Evolutionary conservation across 2,113 vertebrate genomes (phyloP).

Genomic region (Telmatochromis bifrenatus): DNA sequence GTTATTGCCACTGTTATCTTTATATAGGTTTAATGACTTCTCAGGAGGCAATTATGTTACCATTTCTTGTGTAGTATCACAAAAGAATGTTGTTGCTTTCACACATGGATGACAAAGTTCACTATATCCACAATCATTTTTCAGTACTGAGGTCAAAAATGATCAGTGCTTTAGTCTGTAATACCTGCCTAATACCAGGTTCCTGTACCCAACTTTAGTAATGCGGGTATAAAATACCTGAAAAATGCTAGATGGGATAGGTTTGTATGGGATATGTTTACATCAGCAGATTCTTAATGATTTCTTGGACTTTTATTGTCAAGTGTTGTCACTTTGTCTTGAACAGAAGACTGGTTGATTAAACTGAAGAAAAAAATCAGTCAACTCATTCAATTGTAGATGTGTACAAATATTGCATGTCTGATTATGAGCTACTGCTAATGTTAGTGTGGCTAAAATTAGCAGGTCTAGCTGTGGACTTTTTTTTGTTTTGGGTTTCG

Average conservation of each 20-base stretch:
- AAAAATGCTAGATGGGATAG: background rate
- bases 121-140: background rate
- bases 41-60: background rate
- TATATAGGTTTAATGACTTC: background rate
- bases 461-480: background rate
- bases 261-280: background rate
- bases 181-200: background rate
- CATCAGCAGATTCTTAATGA: background rate
- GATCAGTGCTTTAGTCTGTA: background rate
- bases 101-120: background rate
- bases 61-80: background rate
- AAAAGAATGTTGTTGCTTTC: background rate
- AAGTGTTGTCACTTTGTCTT: background rate
- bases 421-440: background rate
- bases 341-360: background rate
- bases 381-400: background rate
- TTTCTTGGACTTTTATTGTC: background rate
- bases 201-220: too few species aligned
- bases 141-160: background rate
- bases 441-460: background rate
- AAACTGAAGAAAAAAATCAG: background rate
- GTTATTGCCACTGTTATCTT: background rate
- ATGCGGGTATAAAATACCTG: background rate
- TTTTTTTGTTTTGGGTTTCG: accelerated
- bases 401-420: background rate